These are phyloP conservation scores for Alligator sinensis DNA, from an alignment of 2,113 vertebrate species.

Conservation along the genomic window DNA sequence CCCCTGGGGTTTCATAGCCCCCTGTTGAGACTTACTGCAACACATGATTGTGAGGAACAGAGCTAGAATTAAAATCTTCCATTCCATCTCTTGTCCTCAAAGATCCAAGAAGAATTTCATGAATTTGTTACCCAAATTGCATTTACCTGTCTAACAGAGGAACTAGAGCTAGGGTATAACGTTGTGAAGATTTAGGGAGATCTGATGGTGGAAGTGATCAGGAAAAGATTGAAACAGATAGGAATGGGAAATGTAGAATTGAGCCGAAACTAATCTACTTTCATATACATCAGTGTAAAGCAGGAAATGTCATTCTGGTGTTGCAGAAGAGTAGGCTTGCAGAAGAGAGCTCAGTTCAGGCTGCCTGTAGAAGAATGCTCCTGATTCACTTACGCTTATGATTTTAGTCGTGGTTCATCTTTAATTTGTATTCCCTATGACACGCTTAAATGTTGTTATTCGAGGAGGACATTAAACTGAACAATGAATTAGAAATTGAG, in stretches of 20 bases:
- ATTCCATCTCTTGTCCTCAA: not conserved
- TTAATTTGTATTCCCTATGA: not conserved
- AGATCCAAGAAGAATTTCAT: not conserved
- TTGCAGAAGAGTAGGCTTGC: not conserved
- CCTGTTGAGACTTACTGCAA: not conserved
- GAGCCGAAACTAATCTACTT: not conserved
- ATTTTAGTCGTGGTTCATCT: not conserved
- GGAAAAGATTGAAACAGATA: not conserved
- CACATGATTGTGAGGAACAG: not conserved
- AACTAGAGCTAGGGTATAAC: not conserved
- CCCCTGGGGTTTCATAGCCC: too few species aligned
- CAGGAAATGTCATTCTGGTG: not conserved
- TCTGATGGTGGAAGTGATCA: not conserved
- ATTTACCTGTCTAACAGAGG: not conserved
- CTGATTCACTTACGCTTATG: not conserved
- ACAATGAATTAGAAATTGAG: conserved; percentile 45
- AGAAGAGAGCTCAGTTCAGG: not conserved
- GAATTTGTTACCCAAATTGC: not conserved
- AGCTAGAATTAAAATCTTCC: not conserved
- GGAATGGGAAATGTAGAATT: not conserved
- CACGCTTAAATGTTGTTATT: conserved; percentile 5
- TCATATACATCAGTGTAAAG: not conserved
- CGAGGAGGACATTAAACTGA: conserved; percentile 2
- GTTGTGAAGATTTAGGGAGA: not conserved
- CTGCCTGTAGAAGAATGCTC: not conserved